Evolutionary conservation across 2,888 invertebrate genomes (phyloP), one percentile per base, ranked within the genome.

Genomic region (Phasia obesa): DNA sequence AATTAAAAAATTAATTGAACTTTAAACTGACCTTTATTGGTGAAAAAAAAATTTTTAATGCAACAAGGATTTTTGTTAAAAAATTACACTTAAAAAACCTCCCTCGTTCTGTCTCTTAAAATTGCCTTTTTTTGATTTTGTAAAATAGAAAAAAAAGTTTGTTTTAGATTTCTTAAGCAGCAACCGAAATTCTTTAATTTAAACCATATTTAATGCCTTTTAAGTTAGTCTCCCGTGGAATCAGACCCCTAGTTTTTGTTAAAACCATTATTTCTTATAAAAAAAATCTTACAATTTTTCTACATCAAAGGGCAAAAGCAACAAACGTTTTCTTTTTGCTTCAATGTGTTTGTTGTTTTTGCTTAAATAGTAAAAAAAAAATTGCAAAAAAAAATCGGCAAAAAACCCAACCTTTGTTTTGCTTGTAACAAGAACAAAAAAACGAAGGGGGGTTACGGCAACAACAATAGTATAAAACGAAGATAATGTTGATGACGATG

Each of bases 181-280:
- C n/a, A n/a, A n/a, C n/a, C n/a, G n/a, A n/a, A 42, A 42, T 42
- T 42, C 15, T 2, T 4, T 42, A n/a, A 1, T 42, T 42, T n/a
- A n/a, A 59, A 38, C 2, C 35, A 64, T 35, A 31, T 23, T 35
- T 21, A 38, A 64, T 64, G 55, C 69, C 57, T 70, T 75, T 74
- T 51, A 38, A 64, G 51, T 57, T 59, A 70, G 55, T 53, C 51
- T 70, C 57, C 64, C 57, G 64, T 71, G 49, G 65, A 53, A 78
- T 23, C 47, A 59, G n/a, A 69, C 53, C 35, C 59, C 35, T 60
- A 71, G 44, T 57, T 74, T 19, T 69, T 15, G 19, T 53, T 51
- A 5, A n/a, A 42, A 49, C 15, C 5, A 19, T 23, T 17, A 35
- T 15, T 35, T 19, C n/a, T 57, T 21, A 44, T 44, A 65, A 13